Evolutionary conservation across 1,140 invertebrate species (phyloP), one percentile per base, ranked within the genome.

Genomic region (Dendrolimus punctatus): DNA sequence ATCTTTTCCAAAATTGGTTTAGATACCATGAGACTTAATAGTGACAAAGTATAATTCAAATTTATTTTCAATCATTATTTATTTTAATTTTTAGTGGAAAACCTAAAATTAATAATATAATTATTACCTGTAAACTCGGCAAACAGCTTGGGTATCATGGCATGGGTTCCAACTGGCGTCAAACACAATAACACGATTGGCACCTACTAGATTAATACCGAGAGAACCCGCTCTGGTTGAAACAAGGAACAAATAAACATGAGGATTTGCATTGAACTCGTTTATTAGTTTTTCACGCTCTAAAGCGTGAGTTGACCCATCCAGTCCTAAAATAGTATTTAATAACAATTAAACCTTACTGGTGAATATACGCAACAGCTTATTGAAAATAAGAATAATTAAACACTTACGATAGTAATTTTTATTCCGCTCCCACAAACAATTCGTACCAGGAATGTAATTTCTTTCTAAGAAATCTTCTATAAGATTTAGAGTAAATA

Each of bases 101-200:
- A 3, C 23, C 23, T 23, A 8, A 36, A 41, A 5, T 43, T 23
- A 38, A 50, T 50, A 49, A 37, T 6, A 38, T 42, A 39, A 40
- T 55, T 38, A 39, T 62, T 61, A 91, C 79, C 97, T 91, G 80
- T 99, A 99, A 41, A 99, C 97, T 68, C 98, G 88, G 83, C 98
- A 99, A 2, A 99, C 97, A 49, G 98, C 98, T 86, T 99, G 98
- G 2, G 97, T 98, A 77, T 99, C 98, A 79, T 99, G 98, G 74
- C 98, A 99, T n/a, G 98, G 98, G 88, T 99, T 99, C 98, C 98
- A 99, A 4, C 96, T 98, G 41, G 98, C 98, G 88, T 99, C 98
- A 71, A 99, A 95, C 39, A 99, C 97, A 36, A 99, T 94, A 0
- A 99, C 98, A 48, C 98, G 88, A 88, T 99, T 99, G 0, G 98